Base-by-base conservation (phyloP, 1,140 invertebrate species). In the Centruroides vittatus region DNA sequence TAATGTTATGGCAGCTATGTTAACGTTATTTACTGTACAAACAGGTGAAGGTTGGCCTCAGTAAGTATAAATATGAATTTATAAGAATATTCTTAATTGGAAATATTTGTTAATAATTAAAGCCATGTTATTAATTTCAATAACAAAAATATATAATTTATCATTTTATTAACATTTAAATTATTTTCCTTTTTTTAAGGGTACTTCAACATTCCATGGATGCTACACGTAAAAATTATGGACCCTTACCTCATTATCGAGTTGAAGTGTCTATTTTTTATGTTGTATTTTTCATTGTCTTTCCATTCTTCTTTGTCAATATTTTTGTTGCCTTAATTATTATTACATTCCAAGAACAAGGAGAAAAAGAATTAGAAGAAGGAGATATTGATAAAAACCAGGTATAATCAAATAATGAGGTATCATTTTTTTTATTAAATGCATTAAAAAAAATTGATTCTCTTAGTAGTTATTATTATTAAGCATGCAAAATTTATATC, bases 291-390 rank as follows among this genome's bases (percentile, higher is more conserved):
- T 99, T 99, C 82, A 94, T 99, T 79, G 96, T 99, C 72, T 99
- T 99, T 85, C 96, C 96, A 73, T 99, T 99, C 83, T 99, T 99
- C 88, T 99, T 99, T 81, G 97, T 99, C 74, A 99, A 99, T 82
- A 99, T 99, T 81, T 99, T 99, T 85, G 97, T 99, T 76, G 97
- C 97, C 80, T 88, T 99, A 82, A 99, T 99, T 79, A 99, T 99
- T 80, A 99, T 99, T 76, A 99, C 97, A 65, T 99, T 99, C 81
- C 97, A 99, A 88, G 96, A 98, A 78, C 96, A 99, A 81, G 96
- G 96, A 76, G 95, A 99, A 81, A 94, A 94, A 65, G 97, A 99
- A 77, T 82, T 99, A 59, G 91, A 95, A 77, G 96, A 99, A 78
- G 94, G 93, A 73, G 95, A 99, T 83, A 89, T 99, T 70, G 96